Conservation (phyloP, 2,113 vertebrate species). For the Prietella phreatophila region DNA sequence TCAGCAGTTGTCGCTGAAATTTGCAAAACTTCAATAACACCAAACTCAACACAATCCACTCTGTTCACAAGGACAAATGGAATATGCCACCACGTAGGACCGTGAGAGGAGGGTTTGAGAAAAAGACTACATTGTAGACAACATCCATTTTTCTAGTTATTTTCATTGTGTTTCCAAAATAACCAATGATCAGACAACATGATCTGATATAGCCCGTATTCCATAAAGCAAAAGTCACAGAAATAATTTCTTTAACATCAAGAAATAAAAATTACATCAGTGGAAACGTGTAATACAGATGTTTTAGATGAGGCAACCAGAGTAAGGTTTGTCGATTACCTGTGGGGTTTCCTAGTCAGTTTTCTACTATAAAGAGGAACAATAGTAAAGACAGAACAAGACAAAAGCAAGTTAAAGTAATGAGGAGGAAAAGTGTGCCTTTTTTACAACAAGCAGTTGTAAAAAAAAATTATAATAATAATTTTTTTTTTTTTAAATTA, state of each 20-base stretch:
- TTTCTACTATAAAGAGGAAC: conserved; percentile 95
- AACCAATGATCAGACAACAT: conserved; percentile 64
- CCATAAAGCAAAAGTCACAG: conserved; percentile 23
- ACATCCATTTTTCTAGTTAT: conserved; percentile 16
- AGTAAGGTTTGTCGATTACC: conserved; percentile 85
- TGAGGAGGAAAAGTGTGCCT: conserved; percentile 56
- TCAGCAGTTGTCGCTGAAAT: conserved; percentile 30
- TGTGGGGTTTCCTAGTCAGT: conserved; percentile 97
- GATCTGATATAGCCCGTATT: conserved; percentile 65
- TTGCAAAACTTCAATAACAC: conserved; percentile 44
- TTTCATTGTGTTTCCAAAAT: conserved; percentile 36
- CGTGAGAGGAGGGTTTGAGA: conserved; percentile 77
- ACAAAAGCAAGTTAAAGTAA: conserved; percentile 88
- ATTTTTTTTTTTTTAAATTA: too few species aligned
- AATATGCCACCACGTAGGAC: conserved; percentile 78
- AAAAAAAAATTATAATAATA: too few species aligned
- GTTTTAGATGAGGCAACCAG: conserved; percentile 83
- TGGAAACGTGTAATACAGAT: conserved; percentile 81
- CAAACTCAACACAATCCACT: conserved; percentile 64
- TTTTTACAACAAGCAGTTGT: conserved; percentile 27
- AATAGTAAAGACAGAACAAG: conserved; percentile 93
- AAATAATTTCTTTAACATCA: conserved; percentile 19
- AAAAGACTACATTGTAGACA: conserved; percentile 74
- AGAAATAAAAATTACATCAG: conserved; percentile 77
- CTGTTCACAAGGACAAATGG: conserved; percentile 86